Base-by-base conservation (phyloP, 2,888 invertebrate species). In the Lycophotia porphyrea region DNA sequence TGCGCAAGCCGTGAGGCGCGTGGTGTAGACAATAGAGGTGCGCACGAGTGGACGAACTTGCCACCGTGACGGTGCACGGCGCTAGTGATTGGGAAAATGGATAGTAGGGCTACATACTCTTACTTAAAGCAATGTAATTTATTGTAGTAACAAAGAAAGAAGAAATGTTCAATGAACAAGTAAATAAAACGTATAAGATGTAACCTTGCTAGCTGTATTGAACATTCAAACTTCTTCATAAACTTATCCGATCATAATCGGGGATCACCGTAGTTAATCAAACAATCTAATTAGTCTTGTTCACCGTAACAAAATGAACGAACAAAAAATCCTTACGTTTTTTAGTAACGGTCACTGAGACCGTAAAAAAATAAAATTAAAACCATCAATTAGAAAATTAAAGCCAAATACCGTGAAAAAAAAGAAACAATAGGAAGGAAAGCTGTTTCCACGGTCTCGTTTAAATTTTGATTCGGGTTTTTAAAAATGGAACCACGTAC, bases 1-100 rank as follows among this genome's bases (percentile, higher is more conserved):
- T 77, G 74, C 73, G 71, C 67, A 55, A 52, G 44, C 69, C 68
- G 74, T 83, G 63, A 63, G n/a, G 74, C 66, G 76, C 80, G 63
- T 39, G 63, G 74, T 64, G 76, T 84, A 80, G 73, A 87, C 87
- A 87, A 86, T 87, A 63, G 83, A 78, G 44, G 70, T 73, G 84
- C 70, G 84, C 78, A 60, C 58, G 68, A 82, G 55, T 82, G 70
- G 76, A 73, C 55, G 61, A 60, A 52, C 27, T 39, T 67, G 66
- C 68, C 47, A 76, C 80, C 78, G 75, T 80, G 85, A 83, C 85
- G 63, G 13, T n/a, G n/a, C n/a, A n/a, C 44, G 21, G 13, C 47
- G 15, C 47, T 34, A 42, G 58, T 31, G 55, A 67, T 68, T 47
- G 55, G 13, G 65, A 64, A 27, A 24, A 55, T 71, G 65, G 52